Evolutionary conservation across 2,888 invertebrate species (phyloP), one percentile per base, ranked within the genome.

Genomic region (Dryomyza anilis): DNA sequence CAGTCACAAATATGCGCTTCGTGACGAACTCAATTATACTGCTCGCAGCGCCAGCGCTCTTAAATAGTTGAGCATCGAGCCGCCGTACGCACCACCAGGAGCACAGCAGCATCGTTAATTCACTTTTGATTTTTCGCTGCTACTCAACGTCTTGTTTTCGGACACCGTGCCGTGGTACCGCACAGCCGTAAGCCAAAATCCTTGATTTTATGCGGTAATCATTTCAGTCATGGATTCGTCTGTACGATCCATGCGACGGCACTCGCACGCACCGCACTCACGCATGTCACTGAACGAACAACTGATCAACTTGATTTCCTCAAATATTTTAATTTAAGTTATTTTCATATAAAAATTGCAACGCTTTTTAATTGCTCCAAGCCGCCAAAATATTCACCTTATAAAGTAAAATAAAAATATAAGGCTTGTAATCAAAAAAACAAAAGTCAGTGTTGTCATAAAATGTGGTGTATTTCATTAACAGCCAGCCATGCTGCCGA

Each of bases 201-300:
- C 61, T 61, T 61, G 61, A 61, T 61, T 45, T 33, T 30, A 30
- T 59, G 16, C 48, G 59, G 59, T 59, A 59, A 59, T 59, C 33
- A 33, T 46, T 59, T 29, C 23, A 25, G n/a, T n/a, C n/a, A n/a
- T n/a, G n/a, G n/a, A n/a, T n/a, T n/a, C n/a, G n/a, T n/a, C n/a
- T 53, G 43, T 19, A 43, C 16, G 43, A 43, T 43, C 19, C 3
- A n/a, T 6, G 43, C 19, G 43, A n/a, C 19, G 43, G 43, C 43
- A 43, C 43, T 16, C n/a, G 43, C 19, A 8, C 7, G n/a, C 43
- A 8, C 19, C 19, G 43, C 43, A 43, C 43, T n/a, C 43, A 43
- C 19, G 43, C 39, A 39, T 39, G 14, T 14, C 39, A 43, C 6
- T 2, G 16, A 43, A 16, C 43, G 19, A 43, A 19, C 43, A 43